phyloP scores from a whole-genome alignment of 1,140 invertebrate species.

The Sycophila sp. region DNA sequence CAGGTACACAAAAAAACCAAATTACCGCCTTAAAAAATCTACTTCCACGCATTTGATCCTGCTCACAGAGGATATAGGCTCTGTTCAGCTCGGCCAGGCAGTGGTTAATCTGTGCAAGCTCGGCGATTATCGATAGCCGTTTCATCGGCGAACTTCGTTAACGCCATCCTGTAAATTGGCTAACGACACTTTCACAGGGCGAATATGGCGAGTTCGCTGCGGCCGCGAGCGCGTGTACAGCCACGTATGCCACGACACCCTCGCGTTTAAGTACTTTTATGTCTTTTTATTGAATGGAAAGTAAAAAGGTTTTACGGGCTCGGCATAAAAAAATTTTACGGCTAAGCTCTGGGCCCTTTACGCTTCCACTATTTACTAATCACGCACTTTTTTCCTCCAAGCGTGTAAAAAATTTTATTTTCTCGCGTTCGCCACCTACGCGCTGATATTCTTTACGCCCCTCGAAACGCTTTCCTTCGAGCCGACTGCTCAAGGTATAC shows the following conservation, averaged over 20 bases:
- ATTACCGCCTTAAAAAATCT: too few relatives aligned
- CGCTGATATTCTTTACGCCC: too few relatives aligned
- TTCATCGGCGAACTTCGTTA: conserved; percentile 44
- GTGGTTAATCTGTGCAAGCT: conserved; percentile 47
- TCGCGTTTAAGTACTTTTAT: conserved; percentile 16
- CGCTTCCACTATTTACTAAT: conserved; percentile 13
- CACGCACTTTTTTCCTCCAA: conserved; percentile 3
- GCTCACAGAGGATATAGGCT: too few relatives aligned
- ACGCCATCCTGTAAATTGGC: conserved; percentile 31
- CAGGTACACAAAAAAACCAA: too few relatives aligned
- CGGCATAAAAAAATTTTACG: conserved; percentile 13
- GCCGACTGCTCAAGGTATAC: too few relatives aligned
- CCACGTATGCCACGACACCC: neutral
- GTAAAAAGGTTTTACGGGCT: conserved; percentile 18
- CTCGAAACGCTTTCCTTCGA: too few relatives aligned
- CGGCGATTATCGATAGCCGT: conserved; percentile 50
- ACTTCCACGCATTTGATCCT: too few relatives aligned
- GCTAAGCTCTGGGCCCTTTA: too few relatives aligned
- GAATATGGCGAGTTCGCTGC: too few relatives aligned
- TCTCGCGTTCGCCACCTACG: too few relatives aligned
- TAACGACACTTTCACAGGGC: too few relatives aligned
- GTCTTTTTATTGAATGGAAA: conserved; percentile 21
- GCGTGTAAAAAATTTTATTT: conserved; percentile 41
- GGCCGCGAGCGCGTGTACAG: neutral
- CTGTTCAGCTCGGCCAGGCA: too few relatives aligned